Percentiles rank a stretch among this genome's conserved stretches.
These are phyloP conservation scores for Synanthedon tipuliformis DNA, from an alignment of 2,888 invertebrate species.

Conservation along the genomic window DNA sequence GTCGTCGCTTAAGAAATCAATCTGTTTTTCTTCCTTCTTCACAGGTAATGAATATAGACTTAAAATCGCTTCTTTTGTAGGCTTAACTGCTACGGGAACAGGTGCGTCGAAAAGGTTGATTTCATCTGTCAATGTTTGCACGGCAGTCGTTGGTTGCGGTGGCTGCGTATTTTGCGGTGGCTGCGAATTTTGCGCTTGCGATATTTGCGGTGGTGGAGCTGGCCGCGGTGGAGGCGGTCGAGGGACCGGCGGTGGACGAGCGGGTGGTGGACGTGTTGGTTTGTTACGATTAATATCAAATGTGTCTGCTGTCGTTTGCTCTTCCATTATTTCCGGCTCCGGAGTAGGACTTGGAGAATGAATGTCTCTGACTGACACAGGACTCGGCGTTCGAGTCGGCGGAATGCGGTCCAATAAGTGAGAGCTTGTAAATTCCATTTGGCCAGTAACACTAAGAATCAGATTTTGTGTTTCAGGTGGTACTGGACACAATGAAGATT, in stretches of 20 bases:
- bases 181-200: conserved; percentile 55
- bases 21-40: conserved; percentile 47
- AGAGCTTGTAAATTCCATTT: conserved; percentile 88
- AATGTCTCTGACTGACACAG: conserved; percentile 83
- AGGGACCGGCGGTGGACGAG: conserved; percentile 27
- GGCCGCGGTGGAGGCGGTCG: conserved; percentile 51
- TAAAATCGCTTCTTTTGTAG: conserved; percentile 71
- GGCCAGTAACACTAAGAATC: conserved; percentile 86
- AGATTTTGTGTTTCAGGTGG: conserved; percentile 87
- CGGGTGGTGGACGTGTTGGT: conserved; percentile 36
- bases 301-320: conserved; percentile 21
- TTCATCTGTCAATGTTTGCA: conserved; percentile 26
- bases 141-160: conserved; percentile 35
- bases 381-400: conserved; percentile 88
- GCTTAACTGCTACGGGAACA: conserved; percentile 55
- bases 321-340: conserved; percentile 59
- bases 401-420: conserved; percentile 85
- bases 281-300: conserved; percentile 57
- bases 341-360: conserved; percentile 89
- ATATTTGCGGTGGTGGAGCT: conserved; percentile 57
- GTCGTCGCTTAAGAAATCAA: conserved; percentile 72
- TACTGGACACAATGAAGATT: conserved; percentile 71
- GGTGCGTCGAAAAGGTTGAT: conserved; percentile 72
- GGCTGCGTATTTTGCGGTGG: conserved; percentile 56
- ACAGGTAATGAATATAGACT: conserved; percentile 67